A percentile compares a stretch with the other conserved stretches of the same genome.
Conservation (phyloP, 1,140 invertebrate species). For the Hormaphis cornu region DNA sequence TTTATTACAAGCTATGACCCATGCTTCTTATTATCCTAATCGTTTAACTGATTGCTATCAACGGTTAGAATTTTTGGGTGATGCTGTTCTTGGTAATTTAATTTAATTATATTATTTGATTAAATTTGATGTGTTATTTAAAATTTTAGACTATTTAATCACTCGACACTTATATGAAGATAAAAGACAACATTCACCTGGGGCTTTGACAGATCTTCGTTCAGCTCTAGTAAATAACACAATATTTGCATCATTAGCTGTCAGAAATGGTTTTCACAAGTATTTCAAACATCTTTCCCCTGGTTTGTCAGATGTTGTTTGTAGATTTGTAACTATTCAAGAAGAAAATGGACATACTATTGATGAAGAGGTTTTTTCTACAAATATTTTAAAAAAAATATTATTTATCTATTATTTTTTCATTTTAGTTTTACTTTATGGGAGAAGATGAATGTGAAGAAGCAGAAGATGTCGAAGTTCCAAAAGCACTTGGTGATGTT, state of each 20-base stretch:
- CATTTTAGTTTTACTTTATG: conserved; percentile 48
- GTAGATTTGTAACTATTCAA: conserved; percentile 72
- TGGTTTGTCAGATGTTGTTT: conserved; percentile 56
- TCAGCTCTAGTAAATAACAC: conserved; percentile 93
- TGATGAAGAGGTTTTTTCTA: conserved; percentile 47
- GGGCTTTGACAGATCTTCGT: conserved; percentile 79
- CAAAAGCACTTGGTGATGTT: conserved; percentile 89
- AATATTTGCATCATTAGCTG: conserved; percentile 80
- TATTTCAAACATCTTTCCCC: conserved; percentile 57
- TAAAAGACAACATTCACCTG: conserved; percentile 57
- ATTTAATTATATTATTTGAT: not conserved
- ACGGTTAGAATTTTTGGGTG: conserved; percentile 88
- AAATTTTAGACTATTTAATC: conserved; percentile 69
- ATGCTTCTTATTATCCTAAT: conserved; percentile 82
- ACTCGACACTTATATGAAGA: conserved; percentile 78
- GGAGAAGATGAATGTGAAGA: conserved; percentile 58
- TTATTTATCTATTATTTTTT: conserved; percentile 1
- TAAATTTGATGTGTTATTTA: not conserved
- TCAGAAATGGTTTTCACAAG: conserved; percentile 72
- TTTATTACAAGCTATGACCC: conserved; percentile 77
- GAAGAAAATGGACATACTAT: conserved; percentile 57
- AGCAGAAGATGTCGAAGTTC: conserved; percentile 72
- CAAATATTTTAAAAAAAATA: not conserved
- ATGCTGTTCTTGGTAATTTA: conserved; percentile 66
- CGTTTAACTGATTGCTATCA: conserved; percentile 84